Base-by-base conservation (phyloP, 2,888 invertebrate species). In the Cyrtodaria siliqua region DNA sequence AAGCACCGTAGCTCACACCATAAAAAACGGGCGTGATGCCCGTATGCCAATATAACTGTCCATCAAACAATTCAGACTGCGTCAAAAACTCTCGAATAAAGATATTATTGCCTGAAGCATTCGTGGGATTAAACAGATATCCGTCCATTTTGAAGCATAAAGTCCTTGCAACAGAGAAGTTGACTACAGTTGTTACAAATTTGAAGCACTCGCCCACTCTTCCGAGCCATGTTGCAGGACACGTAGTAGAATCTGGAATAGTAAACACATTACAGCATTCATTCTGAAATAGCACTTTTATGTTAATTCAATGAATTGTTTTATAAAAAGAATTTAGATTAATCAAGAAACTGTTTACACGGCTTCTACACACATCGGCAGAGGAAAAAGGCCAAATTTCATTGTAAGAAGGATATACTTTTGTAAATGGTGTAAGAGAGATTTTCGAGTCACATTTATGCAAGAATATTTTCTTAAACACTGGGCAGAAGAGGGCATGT, bases 221-320 rank as follows among this genome's bases (percentile, higher is more conserved):
- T 16, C 81, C 81, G 26, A 81, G 44, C 74, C 74, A 77, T 3
- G 42, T 57, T 2, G 68, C 52, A 12, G 70, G 61, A 67, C 81
- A 81, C 9, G 14, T 9, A 16, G 77, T 68, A 0, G 59, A 29
- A 55, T 81, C 81, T 81, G 68, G 33, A 33, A 33, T 27, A 42
- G 49, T 40, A n/a, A n/a, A n/a, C n/a, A n/a, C n/a, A n/a, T n/a
- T n/a, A n/a, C n/a, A n/a, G n/a, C n/a, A n/a, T n/a, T n/a, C n/a
- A n/a, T n/a, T n/a, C n/a, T n/a, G n/a, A n/a, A n/a, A n/a, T n/a
- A n/a, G n/a, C n/a, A n/a, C n/a, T n/a, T n/a, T n/a, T n/a, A n/a
- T n/a, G n/a, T n/a, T n/a, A n/a, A n/a, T n/a, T n/a, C n/a, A n/a
- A n/a, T n/a, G n/a, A n/a, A n/a, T n/a, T n/a, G n/a, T n/a, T n/a